Evolutionary conservation across 1,140 invertebrate species (phyloP).

Genomic region (Aphis gossypii): DNA sequence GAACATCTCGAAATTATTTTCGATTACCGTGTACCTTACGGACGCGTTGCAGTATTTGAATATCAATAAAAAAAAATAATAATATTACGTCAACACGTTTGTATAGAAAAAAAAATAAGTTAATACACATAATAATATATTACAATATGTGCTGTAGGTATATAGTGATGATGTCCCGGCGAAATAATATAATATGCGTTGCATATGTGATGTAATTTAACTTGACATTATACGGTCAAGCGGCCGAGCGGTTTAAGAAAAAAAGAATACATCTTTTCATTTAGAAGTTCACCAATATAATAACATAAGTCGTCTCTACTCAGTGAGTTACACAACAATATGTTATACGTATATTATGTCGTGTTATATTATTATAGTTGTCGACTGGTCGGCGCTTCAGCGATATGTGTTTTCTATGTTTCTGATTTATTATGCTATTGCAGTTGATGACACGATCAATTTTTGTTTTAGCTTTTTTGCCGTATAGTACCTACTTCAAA

Average conservation of each 20-base stretch:
- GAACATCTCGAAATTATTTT: conserved; percentile 20
- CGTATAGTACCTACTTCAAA: background rate
- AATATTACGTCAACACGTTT: background rate
- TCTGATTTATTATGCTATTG: background rate
- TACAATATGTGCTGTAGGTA: background rate
- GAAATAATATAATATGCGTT: background rate
- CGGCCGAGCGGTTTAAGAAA: background rate
- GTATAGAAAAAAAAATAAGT: background rate
- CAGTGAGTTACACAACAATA: background rate
- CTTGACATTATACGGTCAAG: background rate
- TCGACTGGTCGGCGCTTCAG: background rate
- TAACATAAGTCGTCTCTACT: background rate
- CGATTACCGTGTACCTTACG: background rate
- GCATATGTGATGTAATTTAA: background rate
- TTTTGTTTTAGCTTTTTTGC: background rate
- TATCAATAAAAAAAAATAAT: conserved; percentile 20
- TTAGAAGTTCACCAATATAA: background rate
- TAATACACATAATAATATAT: background rate
- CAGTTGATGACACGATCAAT: background rate
- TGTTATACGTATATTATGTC: background rate
- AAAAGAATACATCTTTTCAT: background rate
- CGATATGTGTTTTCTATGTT: background rate
- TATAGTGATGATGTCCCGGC: background rate
- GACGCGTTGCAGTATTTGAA: background rate
- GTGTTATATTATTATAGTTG: background rate